phyloP scores from a whole-genome alignment of 1,140 invertebrate species.

The Diorhabda sublineata region DNA sequence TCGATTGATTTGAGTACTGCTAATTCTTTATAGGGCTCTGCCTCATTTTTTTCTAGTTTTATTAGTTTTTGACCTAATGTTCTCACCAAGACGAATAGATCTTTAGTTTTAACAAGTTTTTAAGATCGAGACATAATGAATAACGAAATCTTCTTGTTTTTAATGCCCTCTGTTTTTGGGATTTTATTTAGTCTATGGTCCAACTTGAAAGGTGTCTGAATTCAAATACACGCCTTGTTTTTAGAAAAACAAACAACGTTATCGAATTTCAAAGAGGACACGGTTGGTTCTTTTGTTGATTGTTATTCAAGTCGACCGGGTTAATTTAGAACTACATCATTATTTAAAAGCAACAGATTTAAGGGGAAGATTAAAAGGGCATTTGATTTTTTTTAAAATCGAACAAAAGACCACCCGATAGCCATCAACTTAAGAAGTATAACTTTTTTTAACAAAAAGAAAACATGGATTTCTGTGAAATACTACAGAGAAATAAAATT shows the following conservation, averaged over 20 bases:
- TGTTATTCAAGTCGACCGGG: constrained; percentile 15
- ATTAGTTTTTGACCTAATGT: too few relatives aligned
- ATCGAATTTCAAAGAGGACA: constrained; percentile 17
- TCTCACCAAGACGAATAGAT: too few relatives aligned
- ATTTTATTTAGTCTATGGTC: constrained; percentile 30
- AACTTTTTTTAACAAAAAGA: too few relatives aligned
- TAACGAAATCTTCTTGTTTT: too few relatives aligned
- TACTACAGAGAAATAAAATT: too few relatives aligned
- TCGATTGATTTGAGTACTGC: too few relatives aligned
- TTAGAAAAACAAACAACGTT: constrained; percentile 17
- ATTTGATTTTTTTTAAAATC: neutral
- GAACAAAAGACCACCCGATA: neutral
- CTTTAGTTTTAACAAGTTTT: too few relatives aligned
- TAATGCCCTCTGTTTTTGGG: constrained; percentile 1
- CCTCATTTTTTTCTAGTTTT: too few relatives aligned
- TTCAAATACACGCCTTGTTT: constrained; percentile 10
- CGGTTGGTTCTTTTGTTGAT: constrained; percentile 17
- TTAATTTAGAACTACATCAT: constrained; percentile 13
- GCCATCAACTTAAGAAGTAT: neutral
- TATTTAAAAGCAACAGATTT: constrained; percentile 1
- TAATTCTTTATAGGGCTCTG: too few relatives aligned
- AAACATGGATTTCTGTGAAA: too few relatives aligned
- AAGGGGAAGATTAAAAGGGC: constrained; percentile 1
- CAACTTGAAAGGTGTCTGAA: constrained; percentile 16
- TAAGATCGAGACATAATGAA: too few relatives aligned